phyloP scores from a whole-genome alignment of 2,113 vertebrate genomes.

The Eurypyga helias region DNA sequence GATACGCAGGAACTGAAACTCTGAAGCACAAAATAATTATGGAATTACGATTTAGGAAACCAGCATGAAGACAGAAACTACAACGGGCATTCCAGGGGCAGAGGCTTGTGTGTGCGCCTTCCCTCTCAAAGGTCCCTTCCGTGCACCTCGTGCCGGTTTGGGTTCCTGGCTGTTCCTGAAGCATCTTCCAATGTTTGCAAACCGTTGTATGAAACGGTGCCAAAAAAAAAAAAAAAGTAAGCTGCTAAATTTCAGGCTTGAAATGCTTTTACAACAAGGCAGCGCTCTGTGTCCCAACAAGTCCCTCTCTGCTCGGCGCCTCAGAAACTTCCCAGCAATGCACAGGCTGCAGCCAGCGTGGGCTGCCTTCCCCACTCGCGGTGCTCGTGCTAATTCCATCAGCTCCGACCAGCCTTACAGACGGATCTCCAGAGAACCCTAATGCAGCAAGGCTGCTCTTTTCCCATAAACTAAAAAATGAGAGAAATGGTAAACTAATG shows the following conservation, averaged over 20 bases:
- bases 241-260: not conserved
- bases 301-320: not conserved
- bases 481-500: not conserved
- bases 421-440: not conserved
- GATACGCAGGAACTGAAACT: not conserved
- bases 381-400: too few species aligned
- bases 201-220: not conserved
- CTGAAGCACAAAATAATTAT: not conserved
- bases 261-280: not conserved
- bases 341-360: rapidly evolving
- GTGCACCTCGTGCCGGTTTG: not conserved
- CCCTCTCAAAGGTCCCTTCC: not conserved
- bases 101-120: not conserved
- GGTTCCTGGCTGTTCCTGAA: not conserved
- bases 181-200: not conserved
- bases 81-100: not conserved
- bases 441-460: not conserved
- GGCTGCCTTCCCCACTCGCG: rapidly evolving
- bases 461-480: not conserved
- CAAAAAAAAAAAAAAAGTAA: not conserved
- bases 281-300: not conserved
- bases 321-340: not conserved
- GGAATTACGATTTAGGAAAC: not conserved
- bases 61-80: not conserved
- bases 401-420: not conserved